These are phyloP conservation scores for Callionymus lyra DNA, from an alignment of 2,113 vertebrate genomes.

Conservation along the genomic window DNA sequence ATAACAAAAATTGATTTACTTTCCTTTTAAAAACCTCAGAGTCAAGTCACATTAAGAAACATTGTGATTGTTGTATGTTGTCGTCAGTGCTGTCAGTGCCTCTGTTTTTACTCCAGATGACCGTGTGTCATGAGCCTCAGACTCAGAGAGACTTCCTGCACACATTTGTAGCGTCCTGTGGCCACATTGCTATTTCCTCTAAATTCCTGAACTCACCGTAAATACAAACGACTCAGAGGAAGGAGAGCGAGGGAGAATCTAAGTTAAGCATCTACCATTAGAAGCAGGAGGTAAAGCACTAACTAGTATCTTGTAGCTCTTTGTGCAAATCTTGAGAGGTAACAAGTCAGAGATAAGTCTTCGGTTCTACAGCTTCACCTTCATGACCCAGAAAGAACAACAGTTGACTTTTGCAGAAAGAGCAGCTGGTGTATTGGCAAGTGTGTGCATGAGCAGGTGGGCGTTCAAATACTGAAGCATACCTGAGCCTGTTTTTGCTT, in stretches of 20 bases:
- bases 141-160: slow-evolving; percentile 26
- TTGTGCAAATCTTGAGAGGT: background rate
- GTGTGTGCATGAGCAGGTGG: background rate
- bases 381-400: background rate
- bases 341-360: background rate
- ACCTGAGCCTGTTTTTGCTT: slow-evolving; percentile 27
- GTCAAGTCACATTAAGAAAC: background rate
- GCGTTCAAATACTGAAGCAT: slow-evolving; percentile 12
- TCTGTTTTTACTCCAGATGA: slow-evolving; percentile 10
- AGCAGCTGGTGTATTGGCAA: background rate
- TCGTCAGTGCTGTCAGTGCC: slow-evolving; percentile 1
- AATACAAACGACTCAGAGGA: too few relatives aligned
- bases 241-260: too few relatives aligned
- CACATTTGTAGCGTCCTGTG: slow-evolving; percentile 33
- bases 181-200: slow-evolving; percentile 44
- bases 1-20: too few relatives aligned
- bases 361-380: too few relatives aligned
- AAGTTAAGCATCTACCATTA: too few relatives aligned
- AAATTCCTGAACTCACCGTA: slow-evolving; percentile 43
- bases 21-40: too few relatives aligned
- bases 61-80: background rate
- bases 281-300: too few relatives aligned
- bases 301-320: too few relatives aligned
- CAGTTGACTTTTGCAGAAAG: background rate
- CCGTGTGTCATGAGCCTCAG: background rate